These are phyloP conservation scores for Morpho achilles DNA, from an alignment of 2,888 invertebrate genomes.

Conservation along the genomic window DNA sequence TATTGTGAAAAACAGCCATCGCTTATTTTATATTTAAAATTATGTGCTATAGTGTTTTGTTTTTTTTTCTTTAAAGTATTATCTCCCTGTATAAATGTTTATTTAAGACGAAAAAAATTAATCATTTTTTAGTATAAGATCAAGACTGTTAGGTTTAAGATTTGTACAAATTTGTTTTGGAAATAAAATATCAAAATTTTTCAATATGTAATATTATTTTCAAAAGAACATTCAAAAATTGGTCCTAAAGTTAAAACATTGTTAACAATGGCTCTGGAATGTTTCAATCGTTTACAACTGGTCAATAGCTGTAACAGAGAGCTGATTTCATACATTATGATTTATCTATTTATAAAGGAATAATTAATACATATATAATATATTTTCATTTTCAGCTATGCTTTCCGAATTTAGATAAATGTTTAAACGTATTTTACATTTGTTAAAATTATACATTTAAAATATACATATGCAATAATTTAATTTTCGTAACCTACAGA, in stretches of 20 bases:
- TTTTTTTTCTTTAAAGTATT: conserved; percentile 8
- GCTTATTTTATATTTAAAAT: too few relatives aligned
- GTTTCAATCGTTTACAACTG: conserved; percentile 65
- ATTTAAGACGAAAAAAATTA: too few relatives aligned
- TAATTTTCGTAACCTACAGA: conserved; percentile 22
- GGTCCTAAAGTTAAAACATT: conserved; percentile 78
- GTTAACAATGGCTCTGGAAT: conserved; percentile 79
- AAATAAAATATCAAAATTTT: conserved; percentile 38
- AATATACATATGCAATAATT: conserved; percentile 20
- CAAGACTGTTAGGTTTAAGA: conserved; percentile 3
- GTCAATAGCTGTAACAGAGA: conserved; percentile 60
- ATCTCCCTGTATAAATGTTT: neutral
- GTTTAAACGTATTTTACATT: conserved; percentile 19
- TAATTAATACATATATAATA: conserved; percentile 27
- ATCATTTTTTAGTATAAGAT: too few relatives aligned
- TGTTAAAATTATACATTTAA: conserved; percentile 18
- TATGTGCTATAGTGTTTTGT: neutral
- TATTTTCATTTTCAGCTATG: conserved; percentile 27
- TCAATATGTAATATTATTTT: conserved; percentile 79
- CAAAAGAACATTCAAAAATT: conserved; percentile 78
- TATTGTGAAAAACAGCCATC: too few relatives aligned
- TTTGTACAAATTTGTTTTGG: conserved; percentile 2
- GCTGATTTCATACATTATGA: conserved; percentile 40
- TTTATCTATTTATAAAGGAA: conserved; percentile 21
- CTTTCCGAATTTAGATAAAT: conserved; percentile 28